phyloP scores from a whole-genome alignment of 2,113 vertebrate genomes.

The Labrus mixtus region DNA sequence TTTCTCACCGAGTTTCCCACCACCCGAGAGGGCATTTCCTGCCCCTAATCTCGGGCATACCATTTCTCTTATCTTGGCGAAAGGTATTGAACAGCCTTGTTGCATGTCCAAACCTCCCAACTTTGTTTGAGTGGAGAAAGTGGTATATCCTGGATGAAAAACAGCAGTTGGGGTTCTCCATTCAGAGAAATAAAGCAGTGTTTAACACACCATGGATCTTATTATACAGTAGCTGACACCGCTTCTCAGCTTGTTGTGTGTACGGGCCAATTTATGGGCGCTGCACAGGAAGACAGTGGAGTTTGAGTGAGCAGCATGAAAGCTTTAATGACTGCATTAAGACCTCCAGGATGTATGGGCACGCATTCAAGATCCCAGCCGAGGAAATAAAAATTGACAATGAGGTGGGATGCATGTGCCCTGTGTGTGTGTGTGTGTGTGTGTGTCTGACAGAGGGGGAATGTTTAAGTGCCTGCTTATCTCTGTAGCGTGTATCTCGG shows the following conservation, averaged over 20 bases:
- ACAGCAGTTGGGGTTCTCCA: slow-evolving; percentile 20
- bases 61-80: slow-evolving; percentile 70
- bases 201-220: slow-evolving; percentile 53
- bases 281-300: slow-evolving; percentile 56
- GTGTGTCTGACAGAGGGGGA: slow-evolving; percentile 34
- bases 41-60: slow-evolving; percentile 63
- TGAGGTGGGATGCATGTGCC: slow-evolving; percentile 46
- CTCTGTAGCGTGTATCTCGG: slow-evolving; percentile 70
- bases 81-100: slow-evolving; percentile 68
- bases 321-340: slow-evolving; percentile 72
- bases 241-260: slow-evolving; percentile 55
- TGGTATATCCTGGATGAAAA: slow-evolving; percentile 37
- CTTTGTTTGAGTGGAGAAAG: slow-evolving; percentile 28
- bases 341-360: slow-evolving; percentile 65
- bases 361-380: slow-evolving; percentile 56
- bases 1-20: slow-evolving; percentile 69
- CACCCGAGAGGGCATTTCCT: slow-evolving; percentile 73
- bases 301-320: slow-evolving; percentile 68
- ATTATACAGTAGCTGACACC: slow-evolving; percentile 52
- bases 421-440: slow-evolving; percentile 8
- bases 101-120: slow-evolving; percentile 31
- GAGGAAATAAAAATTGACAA: slow-evolving; percentile 61
- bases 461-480: slow-evolving; percentile 70
- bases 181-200: slow-evolving; percentile 36
- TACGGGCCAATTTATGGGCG: slow-evolving; percentile 57